Conservation (phyloP, 2,888 invertebrate species). For the Petrolisthes manimaculis region DNA sequence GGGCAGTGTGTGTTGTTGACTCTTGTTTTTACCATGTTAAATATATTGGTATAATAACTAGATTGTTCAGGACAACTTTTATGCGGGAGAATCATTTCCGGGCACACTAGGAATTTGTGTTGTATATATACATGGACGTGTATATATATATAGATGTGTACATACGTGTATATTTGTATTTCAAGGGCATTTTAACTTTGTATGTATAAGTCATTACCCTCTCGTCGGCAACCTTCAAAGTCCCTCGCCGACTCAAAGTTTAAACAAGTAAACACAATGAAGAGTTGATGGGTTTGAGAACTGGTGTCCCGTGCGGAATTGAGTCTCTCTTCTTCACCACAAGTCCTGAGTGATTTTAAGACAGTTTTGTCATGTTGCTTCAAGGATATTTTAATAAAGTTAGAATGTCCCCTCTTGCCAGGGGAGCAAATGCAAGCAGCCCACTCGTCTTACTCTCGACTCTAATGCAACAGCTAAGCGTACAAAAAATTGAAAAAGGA, state of each 20-base stretch:
- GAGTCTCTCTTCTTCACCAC: slow-evolving; percentile 9
- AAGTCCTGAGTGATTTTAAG: slow-evolving; percentile 43
- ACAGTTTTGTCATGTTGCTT: slow-evolving; percentile 53
- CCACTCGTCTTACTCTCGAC: slow-evolving; percentile 35
- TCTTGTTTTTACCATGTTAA: slow-evolving; percentile 58
- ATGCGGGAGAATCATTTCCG: slow-evolving; percentile 6
- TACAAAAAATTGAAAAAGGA: slow-evolving; percentile 27
- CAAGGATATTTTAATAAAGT: slow-evolving; percentile 55
- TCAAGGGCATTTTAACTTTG: slow-evolving; percentile 8
- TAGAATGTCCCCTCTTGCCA: slow-evolving; percentile 47
- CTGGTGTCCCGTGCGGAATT: slow-evolving; percentile 16
- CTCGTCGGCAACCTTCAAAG: not conserved
- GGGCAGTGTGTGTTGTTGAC: slow-evolving; percentile 57
- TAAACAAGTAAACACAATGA: slow-evolving; percentile 1
- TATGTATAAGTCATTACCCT: slow-evolving; percentile 3
- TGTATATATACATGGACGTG: slow-evolving; percentile 12
- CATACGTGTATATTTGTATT: slow-evolving; percentile 18
- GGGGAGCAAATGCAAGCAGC: slow-evolving; percentile 42
- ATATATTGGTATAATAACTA: slow-evolving; percentile 50
- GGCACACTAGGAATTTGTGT: slow-evolving; percentile 3
- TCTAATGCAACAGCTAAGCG: slow-evolving; percentile 23
- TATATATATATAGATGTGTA: slow-evolving; percentile 15
- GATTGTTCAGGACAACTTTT: slow-evolving; percentile 32
- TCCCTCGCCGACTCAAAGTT: not conserved
- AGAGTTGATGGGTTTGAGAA: not conserved